Conservation (phyloP, 1,140 invertebrate species). For the Drosophila orosa region DNA sequence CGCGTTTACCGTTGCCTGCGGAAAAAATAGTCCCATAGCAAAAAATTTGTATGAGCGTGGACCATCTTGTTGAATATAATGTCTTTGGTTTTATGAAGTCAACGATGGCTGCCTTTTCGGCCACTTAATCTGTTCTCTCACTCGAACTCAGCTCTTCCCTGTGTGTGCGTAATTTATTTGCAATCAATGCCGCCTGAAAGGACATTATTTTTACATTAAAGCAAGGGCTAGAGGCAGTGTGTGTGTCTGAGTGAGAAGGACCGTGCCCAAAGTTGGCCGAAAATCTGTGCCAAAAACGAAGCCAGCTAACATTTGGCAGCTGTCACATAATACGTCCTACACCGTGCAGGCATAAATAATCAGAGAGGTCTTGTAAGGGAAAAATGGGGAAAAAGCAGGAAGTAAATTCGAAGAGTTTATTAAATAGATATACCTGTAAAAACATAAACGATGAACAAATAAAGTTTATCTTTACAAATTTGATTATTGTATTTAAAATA, state of each 20-base stretch:
- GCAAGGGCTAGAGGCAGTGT: slow-evolving; percentile 21
- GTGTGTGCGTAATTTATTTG: slow-evolving; percentile 76
- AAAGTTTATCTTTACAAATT: neutral
- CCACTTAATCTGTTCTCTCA: slow-evolving; percentile 70
- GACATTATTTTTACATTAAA: slow-evolving; percentile 82
- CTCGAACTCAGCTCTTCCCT: slow-evolving; percentile 10
- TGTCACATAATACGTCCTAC: slow-evolving; percentile 64
- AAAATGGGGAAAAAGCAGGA: no score
- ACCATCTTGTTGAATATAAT: no score
- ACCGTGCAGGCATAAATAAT: slow-evolving; percentile 26
- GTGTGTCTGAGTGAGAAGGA: slow-evolving; percentile 11
- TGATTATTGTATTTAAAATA: neutral
- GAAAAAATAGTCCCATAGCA: no score
- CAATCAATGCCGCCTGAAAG: slow-evolving; percentile 75
- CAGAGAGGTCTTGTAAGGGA: slow-evolving; percentile 5
- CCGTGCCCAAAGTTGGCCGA: slow-evolving; percentile 21
- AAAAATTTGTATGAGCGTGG: no score
- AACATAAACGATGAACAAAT: neutral
- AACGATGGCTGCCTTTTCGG: slow-evolving; percentile 48
- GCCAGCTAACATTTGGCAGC: slow-evolving; percentile 72
- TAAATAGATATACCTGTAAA: neutral
- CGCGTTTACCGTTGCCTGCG: no score
- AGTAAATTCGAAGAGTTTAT: neutral
- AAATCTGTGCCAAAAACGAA: slow-evolving; percentile 56
- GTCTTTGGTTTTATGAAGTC: no score